Percentiles rank a stretch among this genome's conserved stretches.
Conservation (phyloP, 2,888 invertebrate genomes). For the Xylophagus ater region DNA sequence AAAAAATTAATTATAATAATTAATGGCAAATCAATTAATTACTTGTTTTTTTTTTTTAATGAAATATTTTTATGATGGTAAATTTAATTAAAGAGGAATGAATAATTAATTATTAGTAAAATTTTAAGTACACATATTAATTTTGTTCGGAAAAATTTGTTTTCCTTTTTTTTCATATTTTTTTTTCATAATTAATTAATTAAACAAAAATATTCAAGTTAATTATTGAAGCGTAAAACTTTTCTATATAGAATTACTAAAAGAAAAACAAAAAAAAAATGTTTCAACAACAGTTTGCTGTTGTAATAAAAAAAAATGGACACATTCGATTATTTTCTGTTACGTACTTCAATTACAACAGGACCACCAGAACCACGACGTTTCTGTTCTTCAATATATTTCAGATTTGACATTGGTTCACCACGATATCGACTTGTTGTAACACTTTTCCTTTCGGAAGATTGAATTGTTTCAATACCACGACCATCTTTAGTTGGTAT, state of each 20-base stretch:
- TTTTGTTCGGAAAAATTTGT: too few species aligned
- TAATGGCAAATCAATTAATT: conserved; percentile 1
- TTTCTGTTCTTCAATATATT: conserved; percentile 47
- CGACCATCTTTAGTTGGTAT: conserved; percentile 53
- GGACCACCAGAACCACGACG: conserved; percentile 39
- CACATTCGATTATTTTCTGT: conserved; percentile 16
- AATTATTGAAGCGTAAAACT: conserved; percentile 9
- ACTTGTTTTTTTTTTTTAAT: not conserved
- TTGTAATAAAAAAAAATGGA: too few species aligned
- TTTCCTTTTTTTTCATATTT: too few species aligned
- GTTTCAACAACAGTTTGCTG: too few species aligned
- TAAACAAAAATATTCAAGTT: not conserved
- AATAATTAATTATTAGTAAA: not conserved
- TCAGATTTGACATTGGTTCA: conserved; percentile 41
- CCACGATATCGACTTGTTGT: conserved; percentile 52
- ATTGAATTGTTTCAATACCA: conserved; percentile 55
- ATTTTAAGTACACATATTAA: not conserved
- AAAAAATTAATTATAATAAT: not conserved
- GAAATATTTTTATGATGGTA: not conserved
- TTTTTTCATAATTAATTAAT: too few species aligned
- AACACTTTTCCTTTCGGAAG: conserved; percentile 57
- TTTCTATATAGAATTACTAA: not conserved
- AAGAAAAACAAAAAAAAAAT: not conserved
- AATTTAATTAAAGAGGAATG: conserved; percentile 6
- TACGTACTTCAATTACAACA: conserved; percentile 51